Conservation (phyloP, 2,113 vertebrate genomes). For the Platysternon megacephalum region DNA sequence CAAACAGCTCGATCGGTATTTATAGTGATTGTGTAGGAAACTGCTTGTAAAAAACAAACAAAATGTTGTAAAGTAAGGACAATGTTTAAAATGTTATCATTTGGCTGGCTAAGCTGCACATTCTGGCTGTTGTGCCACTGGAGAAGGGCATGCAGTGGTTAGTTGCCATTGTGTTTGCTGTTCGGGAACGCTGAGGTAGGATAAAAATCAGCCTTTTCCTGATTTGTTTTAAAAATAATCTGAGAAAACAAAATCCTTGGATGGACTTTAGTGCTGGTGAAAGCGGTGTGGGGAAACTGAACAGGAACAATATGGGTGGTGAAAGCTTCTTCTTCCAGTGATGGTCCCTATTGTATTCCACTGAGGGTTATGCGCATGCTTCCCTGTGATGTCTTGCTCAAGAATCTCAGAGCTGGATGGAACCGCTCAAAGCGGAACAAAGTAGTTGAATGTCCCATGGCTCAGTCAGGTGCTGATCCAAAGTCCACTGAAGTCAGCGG, state of each 20-base stretch:
- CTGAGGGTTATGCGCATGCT: background rate
- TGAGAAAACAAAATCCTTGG: background rate
- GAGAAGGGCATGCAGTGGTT: background rate
- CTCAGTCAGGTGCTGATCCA: background rate
- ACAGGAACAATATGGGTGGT: fast-evolving
- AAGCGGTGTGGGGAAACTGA: background rate
- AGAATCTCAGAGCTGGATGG: background rate
- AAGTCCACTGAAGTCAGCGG: background rate
- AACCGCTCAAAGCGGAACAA: fast-evolving
- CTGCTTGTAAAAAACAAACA: background rate
- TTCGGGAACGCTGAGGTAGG: background rate
- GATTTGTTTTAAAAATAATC: background rate
- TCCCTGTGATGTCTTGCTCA: background rate
- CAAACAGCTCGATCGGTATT: background rate
- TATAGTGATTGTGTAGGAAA: background rate
- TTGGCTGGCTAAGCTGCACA: background rate
- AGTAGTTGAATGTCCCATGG: background rate
- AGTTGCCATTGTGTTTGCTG: background rate
- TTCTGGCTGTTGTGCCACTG: background rate
- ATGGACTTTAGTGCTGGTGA: background rate
- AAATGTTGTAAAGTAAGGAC: background rate
- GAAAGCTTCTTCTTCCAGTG: background rate
- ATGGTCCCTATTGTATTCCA: background rate
- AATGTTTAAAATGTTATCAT: fast-evolving
- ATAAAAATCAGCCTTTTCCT: background rate